Evolutionary conservation across 2,797 vertebrate genomes (phyloP).

Genomic region (Cichlasoma orientale): DNA sequence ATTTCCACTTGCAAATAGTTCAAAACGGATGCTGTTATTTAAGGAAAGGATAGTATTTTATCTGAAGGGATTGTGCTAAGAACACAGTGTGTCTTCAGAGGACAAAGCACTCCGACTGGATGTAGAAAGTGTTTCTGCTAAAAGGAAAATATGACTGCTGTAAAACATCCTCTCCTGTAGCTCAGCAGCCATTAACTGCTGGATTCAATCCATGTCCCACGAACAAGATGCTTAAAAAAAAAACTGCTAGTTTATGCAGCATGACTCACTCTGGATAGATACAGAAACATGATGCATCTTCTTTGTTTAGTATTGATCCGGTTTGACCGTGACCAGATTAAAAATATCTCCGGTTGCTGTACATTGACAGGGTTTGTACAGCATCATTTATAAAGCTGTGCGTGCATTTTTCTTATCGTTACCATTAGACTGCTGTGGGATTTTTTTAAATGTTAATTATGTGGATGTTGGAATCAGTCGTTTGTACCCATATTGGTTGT

Average conservation of each 20-base stretch:
- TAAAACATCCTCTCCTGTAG: conserved; percentile 37
- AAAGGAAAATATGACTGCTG: conserved; percentile 24
- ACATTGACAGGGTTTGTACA: not conserved
- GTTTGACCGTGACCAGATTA: conserved; percentile 28
- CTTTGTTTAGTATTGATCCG: conserved; percentile 34
- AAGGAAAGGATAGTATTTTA: conserved; percentile 1
- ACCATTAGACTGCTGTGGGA: not conserved
- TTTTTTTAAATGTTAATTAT: conserved; percentile 1
- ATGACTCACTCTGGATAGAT: conserved; percentile 27
- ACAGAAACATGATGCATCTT: conserved; percentile 15
- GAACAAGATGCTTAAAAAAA: conserved; percentile 25
- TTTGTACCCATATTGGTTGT: not conserved
- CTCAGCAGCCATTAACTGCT: conserved; percentile 38
- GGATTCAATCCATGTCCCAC: conserved; percentile 43
- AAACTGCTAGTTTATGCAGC: conserved; percentile 9
- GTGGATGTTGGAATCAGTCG: not conserved
- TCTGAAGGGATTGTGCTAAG: not conserved
- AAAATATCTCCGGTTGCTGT: conserved; percentile 19
- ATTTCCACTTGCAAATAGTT: not conserved
- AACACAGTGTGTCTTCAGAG: not conserved
- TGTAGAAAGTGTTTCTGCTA: conserved; percentile 15
- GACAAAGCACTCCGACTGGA: not conserved
- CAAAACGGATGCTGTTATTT: not conserved
- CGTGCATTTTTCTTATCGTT: not conserved
- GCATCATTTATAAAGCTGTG: not conserved